These are phyloP conservation scores for Corythornis vintsioides DNA, from an alignment of 2,113 vertebrate genomes.

Conservation along the genomic window DNA sequence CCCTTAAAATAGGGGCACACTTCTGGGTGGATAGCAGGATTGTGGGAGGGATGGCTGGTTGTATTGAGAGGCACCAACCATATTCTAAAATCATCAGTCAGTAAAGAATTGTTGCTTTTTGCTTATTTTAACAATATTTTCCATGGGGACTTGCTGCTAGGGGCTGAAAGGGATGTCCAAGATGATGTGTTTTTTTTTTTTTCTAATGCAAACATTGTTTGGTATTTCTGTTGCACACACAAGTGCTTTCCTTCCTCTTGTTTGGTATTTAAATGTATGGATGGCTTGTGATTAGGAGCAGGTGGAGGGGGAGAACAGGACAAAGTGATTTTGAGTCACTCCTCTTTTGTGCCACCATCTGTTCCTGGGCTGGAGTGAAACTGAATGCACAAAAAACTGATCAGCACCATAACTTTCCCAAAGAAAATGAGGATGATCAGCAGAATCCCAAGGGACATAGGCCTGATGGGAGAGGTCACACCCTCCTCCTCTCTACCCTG, in stretches of 20 bases:
- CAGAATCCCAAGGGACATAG: slow-evolving; percentile 39
- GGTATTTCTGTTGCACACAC: slow-evolving; percentile 65
- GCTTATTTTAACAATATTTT: slow-evolving; percentile 67
- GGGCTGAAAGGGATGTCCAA: slow-evolving; percentile 54
- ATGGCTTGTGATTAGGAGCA: slow-evolving; percentile 68
- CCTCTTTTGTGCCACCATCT: slow-evolving; percentile 70
- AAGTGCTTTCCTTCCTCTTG: slow-evolving; percentile 59
- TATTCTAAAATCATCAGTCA: slow-evolving; percentile 69
- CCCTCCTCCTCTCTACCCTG: slow-evolving; percentile 57
- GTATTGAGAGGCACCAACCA: not conserved
- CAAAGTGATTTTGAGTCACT: slow-evolving; percentile 68
- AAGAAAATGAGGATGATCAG: slow-evolving; percentile 67
- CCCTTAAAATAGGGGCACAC: not conserved
- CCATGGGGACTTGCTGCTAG: slow-evolving; percentile 57
- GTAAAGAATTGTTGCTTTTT: slow-evolving; percentile 64
- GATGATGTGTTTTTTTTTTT: not conserved
- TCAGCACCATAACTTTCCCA: slow-evolving; percentile 62
- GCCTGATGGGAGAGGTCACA: slow-evolving; percentile 65
- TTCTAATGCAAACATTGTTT: slow-evolving; percentile 64
- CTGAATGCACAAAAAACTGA: slow-evolving; percentile 66
- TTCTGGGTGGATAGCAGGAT: slow-evolving; percentile 10
- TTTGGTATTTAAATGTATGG: slow-evolving; percentile 71
- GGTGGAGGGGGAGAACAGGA: slow-evolving; percentile 62
- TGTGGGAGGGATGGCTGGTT: slow-evolving; percentile 14
- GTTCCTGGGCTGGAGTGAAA: slow-evolving; percentile 67